These are phyloP conservation scores for Actinia equina DNA, from an alignment of 64 coral and sea anemone species.

Conservation along the genomic window DNA sequence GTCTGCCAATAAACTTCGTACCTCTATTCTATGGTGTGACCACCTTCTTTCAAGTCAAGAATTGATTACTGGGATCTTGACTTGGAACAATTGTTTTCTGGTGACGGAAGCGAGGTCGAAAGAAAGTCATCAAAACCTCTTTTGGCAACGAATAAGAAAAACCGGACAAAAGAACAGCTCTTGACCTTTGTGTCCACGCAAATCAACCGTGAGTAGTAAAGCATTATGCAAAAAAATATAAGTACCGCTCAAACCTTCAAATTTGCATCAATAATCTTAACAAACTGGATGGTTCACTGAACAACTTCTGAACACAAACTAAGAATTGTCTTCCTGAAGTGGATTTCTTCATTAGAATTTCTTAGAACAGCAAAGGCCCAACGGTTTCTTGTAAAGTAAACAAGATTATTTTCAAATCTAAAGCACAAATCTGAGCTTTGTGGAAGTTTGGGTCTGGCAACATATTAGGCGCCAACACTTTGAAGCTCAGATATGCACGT, in stretches of 20 bases:
- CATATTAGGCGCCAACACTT: not conserved
- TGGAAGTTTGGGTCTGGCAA: not conserved
- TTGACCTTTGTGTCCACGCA: slow-evolving; percentile 4
- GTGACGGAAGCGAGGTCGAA: no score
- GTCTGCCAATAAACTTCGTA: no score
- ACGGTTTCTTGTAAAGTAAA: not conserved
- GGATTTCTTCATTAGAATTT: not conserved
- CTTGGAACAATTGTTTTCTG: no score
- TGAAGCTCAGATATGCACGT: not conserved
- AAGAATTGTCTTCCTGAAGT: not conserved
- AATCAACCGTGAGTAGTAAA: not conserved
- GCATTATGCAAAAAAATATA: not conserved
- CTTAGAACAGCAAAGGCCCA: not conserved
- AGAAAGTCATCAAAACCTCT: no score
- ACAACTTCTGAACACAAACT: not conserved
- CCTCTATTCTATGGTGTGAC: no score
- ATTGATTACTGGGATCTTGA: no score
- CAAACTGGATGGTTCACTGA: not conserved
- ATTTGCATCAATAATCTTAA: slow-evolving; percentile 1
- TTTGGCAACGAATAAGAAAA: not conserved
- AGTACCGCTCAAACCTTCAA: not conserved
- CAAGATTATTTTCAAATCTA: not conserved
- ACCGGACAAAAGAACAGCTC: not conserved
- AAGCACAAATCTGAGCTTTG: not conserved
- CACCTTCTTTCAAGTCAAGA: no score